These are phyloP conservation scores for Galemys pyrenaicus DNA, from an alignment of 2,113 vertebrate genomes.

Conservation along the genomic window DNA sequence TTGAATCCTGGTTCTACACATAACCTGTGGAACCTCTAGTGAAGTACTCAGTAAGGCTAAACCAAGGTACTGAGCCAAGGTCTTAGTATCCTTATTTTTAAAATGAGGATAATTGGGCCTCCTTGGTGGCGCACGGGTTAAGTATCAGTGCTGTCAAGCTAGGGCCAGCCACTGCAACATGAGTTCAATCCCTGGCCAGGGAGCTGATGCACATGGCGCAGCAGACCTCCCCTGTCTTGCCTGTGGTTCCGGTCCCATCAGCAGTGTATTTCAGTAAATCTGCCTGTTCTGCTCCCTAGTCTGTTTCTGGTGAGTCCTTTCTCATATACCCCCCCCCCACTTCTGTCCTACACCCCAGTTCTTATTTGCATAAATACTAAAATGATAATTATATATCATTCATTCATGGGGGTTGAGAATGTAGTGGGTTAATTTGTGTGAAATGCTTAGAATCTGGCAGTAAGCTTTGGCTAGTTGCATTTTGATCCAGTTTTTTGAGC, in stretches of 20 bases:
- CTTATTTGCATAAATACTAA: not conserved
- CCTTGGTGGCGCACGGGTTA: too few species aligned
- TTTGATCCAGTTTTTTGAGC: not conserved
- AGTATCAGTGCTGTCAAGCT: too few species aligned
- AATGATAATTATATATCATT: not conserved
- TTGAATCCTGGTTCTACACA: not conserved
- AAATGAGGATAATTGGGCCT: not conserved
- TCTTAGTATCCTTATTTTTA: not conserved
- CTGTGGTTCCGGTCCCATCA: too few species aligned
- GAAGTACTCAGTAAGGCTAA: not conserved
- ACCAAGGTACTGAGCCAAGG: not conserved
- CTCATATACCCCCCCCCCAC: too few species aligned
- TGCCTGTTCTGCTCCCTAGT: too few species aligned
- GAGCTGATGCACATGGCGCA: too few species aligned
- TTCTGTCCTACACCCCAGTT: too few species aligned
- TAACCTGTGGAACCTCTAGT: not conserved
- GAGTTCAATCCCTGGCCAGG: too few species aligned
- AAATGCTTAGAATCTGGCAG: not conserved
- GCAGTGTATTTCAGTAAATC: too few species aligned
- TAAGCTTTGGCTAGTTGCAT: not conserved
- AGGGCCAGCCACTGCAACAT: too few species aligned
- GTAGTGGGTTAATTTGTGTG: not conserved
- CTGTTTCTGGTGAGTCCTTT: too few species aligned
- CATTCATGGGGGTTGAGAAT: not conserved
- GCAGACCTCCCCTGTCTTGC: too few species aligned